Percentiles rank a stretch among this genome's conserved stretches.
Conservation (phyloP, 2,797 vertebrate genomes). For the Neosalanx taihuensis region DNA sequence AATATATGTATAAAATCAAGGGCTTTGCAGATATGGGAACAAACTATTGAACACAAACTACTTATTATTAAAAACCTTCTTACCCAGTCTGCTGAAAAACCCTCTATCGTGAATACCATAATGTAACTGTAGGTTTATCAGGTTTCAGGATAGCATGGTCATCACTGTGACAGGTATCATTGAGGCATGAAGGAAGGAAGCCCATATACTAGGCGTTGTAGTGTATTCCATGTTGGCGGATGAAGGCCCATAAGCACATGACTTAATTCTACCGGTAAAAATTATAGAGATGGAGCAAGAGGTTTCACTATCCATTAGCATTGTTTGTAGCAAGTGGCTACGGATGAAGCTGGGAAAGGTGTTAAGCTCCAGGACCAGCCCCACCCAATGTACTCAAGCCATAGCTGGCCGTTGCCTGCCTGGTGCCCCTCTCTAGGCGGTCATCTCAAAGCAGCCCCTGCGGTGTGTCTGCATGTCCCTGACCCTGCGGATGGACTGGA, state of each 20-base stretch:
- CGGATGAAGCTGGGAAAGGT: conserved; percentile 46
- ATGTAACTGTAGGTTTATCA: conserved; percentile 43
- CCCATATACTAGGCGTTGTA: conserved; percentile 22
- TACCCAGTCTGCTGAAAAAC: conserved; percentile 31
- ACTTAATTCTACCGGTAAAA: conserved; percentile 48
- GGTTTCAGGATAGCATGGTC: conserved; percentile 57
- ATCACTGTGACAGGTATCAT: conserved; percentile 46
- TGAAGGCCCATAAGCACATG: conserved; percentile 35
- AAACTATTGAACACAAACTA: conserved; percentile 50
- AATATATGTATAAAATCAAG: conserved; percentile 55
- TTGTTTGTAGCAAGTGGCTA: conserved; percentile 32
- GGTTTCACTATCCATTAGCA: conserved; percentile 38
- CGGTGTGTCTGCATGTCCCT: conserved; percentile 83
- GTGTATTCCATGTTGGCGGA: background rate
- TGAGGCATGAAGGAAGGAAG: conserved; percentile 38
- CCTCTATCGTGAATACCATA: conserved; percentile 46
- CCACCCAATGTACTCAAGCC: conserved; percentile 38
- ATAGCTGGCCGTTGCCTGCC: conserved; percentile 29
- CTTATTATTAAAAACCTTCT: conserved; percentile 18
- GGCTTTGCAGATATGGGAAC: conserved; percentile 52
- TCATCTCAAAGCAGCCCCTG: conserved; percentile 78
- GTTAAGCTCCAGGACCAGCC: conserved; percentile 33
- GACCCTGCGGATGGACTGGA: conserved; percentile 82
- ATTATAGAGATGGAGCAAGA: conserved; percentile 37
- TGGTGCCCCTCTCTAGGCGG: conserved; percentile 46